Evolutionary conservation across 2,888 invertebrate species (phyloP).

Genomic region (Harmothoe impar): DNA sequence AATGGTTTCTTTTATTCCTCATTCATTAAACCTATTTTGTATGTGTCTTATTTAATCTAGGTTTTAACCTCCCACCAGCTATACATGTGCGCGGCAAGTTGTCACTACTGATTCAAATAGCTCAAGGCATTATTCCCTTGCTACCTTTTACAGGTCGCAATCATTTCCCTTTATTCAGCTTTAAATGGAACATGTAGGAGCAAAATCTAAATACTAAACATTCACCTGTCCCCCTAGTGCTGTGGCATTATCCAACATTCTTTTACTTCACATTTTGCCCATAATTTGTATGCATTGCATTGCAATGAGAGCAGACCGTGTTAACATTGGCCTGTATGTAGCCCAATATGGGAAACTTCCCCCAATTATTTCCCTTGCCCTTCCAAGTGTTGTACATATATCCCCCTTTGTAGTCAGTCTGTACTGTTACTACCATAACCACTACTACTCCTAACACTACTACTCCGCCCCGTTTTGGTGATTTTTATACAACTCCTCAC

Average conservation of each 20-base stretch:
- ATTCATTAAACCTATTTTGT: slow-evolving; percentile 51
- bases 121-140: slow-evolving; percentile 48
- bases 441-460: slow-evolving; percentile 18
- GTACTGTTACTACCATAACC: slow-evolving; percentile 45
- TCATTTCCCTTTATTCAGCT: slow-evolving; percentile 45
- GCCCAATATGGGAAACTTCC: not conserved
- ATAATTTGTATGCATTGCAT: slow-evolving; percentile 46
- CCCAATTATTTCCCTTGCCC: not conserved
- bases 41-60: slow-evolving; percentile 59
- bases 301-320: slow-evolving; percentile 46
- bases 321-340: slow-evolving; percentile 31
- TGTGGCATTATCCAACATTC: slow-evolving; percentile 39
- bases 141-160: slow-evolving; percentile 32
- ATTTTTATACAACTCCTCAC: slow-evolving; percentile 44
- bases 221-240: slow-evolving; percentile 51
- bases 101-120: slow-evolving; percentile 45
- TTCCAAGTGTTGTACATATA: slow-evolving; percentile 52
- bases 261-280: slow-evolving; percentile 16
- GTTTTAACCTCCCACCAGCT: slow-evolving; percentile 30
- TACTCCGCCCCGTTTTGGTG: not conserved
- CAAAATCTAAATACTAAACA: slow-evolving; percentile 56
- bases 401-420: slow-evolving; percentile 7
- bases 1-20: slow-evolving; percentile 11
- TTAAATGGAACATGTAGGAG: slow-evolving; percentile 50
- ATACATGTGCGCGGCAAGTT: slow-evolving; percentile 54